phyloP scores from a whole-genome alignment of 2,113 vertebrate species.

The Hippocampus zosterae region DNA sequence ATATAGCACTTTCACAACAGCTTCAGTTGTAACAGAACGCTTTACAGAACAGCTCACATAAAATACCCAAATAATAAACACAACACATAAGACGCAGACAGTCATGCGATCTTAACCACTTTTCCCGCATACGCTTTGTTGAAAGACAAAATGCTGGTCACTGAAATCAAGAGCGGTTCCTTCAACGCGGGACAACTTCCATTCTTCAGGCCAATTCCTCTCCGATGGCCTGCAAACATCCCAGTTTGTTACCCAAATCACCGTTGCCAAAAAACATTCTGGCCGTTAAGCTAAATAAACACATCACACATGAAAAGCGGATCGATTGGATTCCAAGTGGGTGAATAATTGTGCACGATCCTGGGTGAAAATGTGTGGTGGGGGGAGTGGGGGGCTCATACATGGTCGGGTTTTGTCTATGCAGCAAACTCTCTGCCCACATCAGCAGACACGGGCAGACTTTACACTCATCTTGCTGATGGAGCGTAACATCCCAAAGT shows the following conservation, averaged over 20 bases:
- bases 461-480: slow-evolving; percentile 61
- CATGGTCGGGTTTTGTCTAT: slow-evolving; percentile 57
- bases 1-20: no score
- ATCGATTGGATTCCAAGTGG: slow-evolving; percentile 58
- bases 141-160: neutral
- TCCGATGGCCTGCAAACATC: slow-evolving; percentile 48
- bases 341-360: slow-evolving; percentile 56
- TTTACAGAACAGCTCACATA: no score
- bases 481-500: slow-evolving; percentile 52
- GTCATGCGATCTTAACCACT: no score
- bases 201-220: slow-evolving; percentile 56
- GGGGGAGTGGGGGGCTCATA: slow-evolving; percentile 32
- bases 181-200: slow-evolving; percentile 48
- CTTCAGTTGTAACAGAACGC: no score
- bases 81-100: no score
- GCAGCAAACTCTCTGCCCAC: slow-evolving; percentile 55
- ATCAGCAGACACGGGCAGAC: slow-evolving; percentile 61
- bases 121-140: no score
- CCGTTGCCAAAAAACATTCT: slow-evolving; percentile 30
- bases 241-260: slow-evolving; percentile 52
- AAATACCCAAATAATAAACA: no score
- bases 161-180: slow-evolving; percentile 13
- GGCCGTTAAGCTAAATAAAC: slow-evolving; percentile 61
- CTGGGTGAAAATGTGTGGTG: slow-evolving; percentile 14
- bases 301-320: slow-evolving; percentile 57